Evolutionary conservation across 2,113 vertebrate species (phyloP), one percentile per base, ranked within the genome.

Genomic region (Motacilla alba): DNA sequence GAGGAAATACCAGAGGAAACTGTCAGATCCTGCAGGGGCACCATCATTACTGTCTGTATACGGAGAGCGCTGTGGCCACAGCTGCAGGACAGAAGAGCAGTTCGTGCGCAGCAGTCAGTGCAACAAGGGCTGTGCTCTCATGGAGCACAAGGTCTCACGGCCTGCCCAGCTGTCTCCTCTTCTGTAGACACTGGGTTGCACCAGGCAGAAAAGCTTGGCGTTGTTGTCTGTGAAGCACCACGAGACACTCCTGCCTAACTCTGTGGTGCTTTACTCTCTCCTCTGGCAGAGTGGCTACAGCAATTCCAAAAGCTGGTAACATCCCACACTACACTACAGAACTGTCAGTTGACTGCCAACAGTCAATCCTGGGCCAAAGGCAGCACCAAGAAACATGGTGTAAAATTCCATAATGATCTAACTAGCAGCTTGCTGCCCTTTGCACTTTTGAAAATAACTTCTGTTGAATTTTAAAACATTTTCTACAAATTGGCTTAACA

Each of bases 171-270:
- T 39, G 14, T 31, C 46, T 64, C 50, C 76, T 58, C 47, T 27
- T 35, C 23, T 0, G 2, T 1, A 53, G 68, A 8, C 13, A 30
- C 27, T 2, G 13, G 8, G 35, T 4, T 1, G 39, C 60, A 41
- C 18, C 43, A 35, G 28, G 37, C n/a, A 67, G 37, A 58, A 85
- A 11, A 63, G 35, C 52, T 28, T 33, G 46, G 67, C 7, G 6
- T 4, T 50, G 23, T 0, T 46, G 15, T 22, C 46, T 68, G 55
- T 50, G 80, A 58, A 58, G n/a, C 15, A 2, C 11, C 66, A 56
- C 53, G 8, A 43, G 56, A 53, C 33, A 9, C 52, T 20, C 9
- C 4, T 62, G 67, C n/a, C 44, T 31, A 2, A 24, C 6, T 35
- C 15, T 3, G 15, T 46, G 55, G 12, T 21, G 26, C 2, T 49